Conservation (phyloP, 2,113 vertebrate genomes). For the Peromyscus maniculatus region DNA sequence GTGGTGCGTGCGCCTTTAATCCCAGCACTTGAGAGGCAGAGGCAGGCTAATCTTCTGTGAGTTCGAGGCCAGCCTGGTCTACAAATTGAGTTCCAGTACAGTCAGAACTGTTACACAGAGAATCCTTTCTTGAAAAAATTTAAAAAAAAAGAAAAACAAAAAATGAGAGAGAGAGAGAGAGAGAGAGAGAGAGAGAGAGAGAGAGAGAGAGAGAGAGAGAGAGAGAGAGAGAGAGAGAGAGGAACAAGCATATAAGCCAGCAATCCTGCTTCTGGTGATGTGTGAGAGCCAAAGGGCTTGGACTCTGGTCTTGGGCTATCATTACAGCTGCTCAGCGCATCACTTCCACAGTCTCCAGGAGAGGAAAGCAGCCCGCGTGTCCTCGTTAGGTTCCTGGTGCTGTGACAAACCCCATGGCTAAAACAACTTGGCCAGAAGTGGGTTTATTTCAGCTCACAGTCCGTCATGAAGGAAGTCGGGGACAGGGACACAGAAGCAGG, state of each 20-base stretch:
- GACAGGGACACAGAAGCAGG: background rate
- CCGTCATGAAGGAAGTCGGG: background rate
- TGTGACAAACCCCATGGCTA: background rate
- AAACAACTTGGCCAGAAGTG: background rate
- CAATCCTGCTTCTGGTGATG: background rate
- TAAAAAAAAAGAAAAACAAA: background rate
- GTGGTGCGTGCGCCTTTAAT: too few species aligned
- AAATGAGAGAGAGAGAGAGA: too few species aligned
- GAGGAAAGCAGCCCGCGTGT: background rate
- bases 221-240: too few species aligned
- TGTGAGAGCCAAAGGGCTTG: background rate
- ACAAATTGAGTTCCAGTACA: too few species aligned
- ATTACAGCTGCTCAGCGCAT: background rate
- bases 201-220: too few species aligned
- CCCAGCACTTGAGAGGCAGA: too few species aligned
- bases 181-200: too few species aligned
- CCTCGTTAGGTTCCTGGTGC: background rate
- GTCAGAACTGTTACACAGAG: too few species aligned
- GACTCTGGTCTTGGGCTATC: background rate
- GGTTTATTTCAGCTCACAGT: background rate
- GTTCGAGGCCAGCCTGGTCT: too few species aligned
- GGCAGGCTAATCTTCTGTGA: too few species aligned
- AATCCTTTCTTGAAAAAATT: too few species aligned
- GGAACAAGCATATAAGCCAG: too few species aligned
- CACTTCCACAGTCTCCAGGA: background rate